These are phyloP conservation scores for Muntiacus muntjak DNA, from an alignment of 2,113 vertebrate genomes.

Conservation along the genomic window DNA sequence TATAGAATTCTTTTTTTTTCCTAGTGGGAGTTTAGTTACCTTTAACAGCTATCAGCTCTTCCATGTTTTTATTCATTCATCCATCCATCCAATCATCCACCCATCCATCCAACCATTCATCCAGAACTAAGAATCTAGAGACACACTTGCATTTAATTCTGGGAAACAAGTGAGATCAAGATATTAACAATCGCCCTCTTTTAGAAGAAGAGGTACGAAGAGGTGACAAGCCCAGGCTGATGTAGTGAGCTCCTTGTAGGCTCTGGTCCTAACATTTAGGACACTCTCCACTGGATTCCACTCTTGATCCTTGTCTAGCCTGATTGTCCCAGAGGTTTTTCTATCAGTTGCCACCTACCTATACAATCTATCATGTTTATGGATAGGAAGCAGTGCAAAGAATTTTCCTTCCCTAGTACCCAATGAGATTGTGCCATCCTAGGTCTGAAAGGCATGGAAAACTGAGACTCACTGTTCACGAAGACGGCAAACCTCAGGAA, in stretches of 20 bases:
- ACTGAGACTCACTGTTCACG: slow-evolving; percentile 90
- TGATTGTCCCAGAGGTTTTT: background rate
- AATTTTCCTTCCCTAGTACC: background rate
- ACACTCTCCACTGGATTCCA: background rate
- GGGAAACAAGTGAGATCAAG: background rate
- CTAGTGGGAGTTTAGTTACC: background rate
- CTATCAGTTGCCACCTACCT: background rate
- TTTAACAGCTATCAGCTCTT: background rate
- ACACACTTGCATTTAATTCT: background rate
- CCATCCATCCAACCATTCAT: background rate
- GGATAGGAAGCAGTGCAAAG: background rate
- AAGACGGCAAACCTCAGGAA: slow-evolving; percentile 98
- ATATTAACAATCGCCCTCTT: background rate
- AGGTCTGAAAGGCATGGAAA: background rate
- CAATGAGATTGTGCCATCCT: background rate
- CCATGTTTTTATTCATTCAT: background rate
- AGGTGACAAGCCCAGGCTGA: background rate
- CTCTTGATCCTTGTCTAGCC: background rate
- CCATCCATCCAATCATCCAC: background rate
- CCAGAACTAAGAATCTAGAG: background rate
- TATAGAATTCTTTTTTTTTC: background rate
- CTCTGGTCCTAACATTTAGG: background rate
- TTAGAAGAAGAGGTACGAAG: background rate
- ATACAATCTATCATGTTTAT: background rate
- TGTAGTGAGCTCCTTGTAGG: background rate